A percentile compares a stretch with the other conserved stretches of the same genome.
phyloP scores from a whole-genome alignment of 2,113 vertebrate genomes.

The Bos taurus region ARS-UCD2.0 NC_037344.1:48741501-48742000 shows the following conservation, averaged over 20 bases:
- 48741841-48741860: neutral
- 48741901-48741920: neutral
- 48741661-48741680: neutral
- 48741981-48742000: neutral
- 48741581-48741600: neutral
- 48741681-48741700: neutral
- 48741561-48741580: too few relatives aligned
- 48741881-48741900: neutral
- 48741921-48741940: neutral
- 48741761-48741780: neutral
- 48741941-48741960: neutral
- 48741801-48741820: neutral
- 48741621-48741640: neutral
- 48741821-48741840: neutral
- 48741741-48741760: neutral
- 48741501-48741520: rapidly evolving
- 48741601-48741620: neutral
- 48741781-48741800: neutral
- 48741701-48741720: neutral
- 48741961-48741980: neutral
- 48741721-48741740: neutral
- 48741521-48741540: rapidly evolving
- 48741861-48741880: neutral
- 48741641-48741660: rapidly evolving
- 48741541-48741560: too few relatives aligned